Base-by-base conservation (phyloP, 2,797 vertebrate genomes). In the Diceros bicornis region DNA sequence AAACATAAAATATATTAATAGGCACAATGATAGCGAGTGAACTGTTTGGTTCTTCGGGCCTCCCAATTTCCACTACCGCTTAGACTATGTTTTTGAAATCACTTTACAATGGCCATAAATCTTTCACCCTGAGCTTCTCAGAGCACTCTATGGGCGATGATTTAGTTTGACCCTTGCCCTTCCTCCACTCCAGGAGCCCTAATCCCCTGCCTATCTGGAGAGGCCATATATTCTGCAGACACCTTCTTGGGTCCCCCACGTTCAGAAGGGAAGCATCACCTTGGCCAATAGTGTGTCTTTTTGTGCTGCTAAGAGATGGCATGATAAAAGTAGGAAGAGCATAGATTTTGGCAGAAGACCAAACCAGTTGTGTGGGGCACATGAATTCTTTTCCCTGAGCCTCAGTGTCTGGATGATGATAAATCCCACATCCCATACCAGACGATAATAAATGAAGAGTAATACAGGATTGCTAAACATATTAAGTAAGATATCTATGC, bases 1-100 rank as follows among this genome's bases (percentile, higher is more conserved):
- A 94, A 95, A 96, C 96, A 97, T 97, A 97, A 98, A 97, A 97
- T 95, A 97, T 97, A 97, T 97, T 97, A 97, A 98, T 97, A 98
- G 97, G 97, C 75, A 95, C 95, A 89, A 96, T 97, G 97, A 98
- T 97, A 92, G 97, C 90, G 61, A 96, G 97, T 89, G 96, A 96
- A 94, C 95, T 87, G 91, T 94, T 93, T 61, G 92, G 86, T 91
- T 93, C 97, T 94, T 78, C 3, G 3, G 88, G 97, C 94, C 77
- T 97, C 96, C 96, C 96, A 94, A 94, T 96, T 93, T 98, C 97
- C 95, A 96, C 97, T 85, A 93, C 96, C 1, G 88, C 96, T 97
- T 96, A 97, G 95, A 94, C 71, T 66, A 88, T 79, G 96, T 88
- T 97, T 97, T 96, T 93, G 94, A 98, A 97, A 95, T 97, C 95